These are phyloP conservation scores for Redunca redunca DNA, from an alignment of 2,113 vertebrate genomes.

Conservation along the genomic window DNA sequence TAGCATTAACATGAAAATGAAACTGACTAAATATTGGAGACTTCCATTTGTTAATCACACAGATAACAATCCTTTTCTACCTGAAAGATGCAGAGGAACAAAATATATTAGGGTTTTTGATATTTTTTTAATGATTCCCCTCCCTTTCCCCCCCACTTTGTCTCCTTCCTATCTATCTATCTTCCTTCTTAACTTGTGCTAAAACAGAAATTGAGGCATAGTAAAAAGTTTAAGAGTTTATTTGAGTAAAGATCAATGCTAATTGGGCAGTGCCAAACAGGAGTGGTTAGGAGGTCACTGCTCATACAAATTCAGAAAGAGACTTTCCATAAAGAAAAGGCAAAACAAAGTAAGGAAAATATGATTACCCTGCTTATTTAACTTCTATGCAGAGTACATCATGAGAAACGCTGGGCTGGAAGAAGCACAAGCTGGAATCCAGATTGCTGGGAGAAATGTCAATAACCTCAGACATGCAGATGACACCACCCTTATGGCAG, in stretches of 20 bases:
- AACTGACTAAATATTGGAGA: not conserved
- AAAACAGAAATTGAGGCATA: not conserved
- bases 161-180: not conserved
- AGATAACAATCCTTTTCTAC: not conserved
- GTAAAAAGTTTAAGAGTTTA: not conserved
- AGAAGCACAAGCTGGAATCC: too few relatives aligned
- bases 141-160: accelerated
- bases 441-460: too few relatives aligned
- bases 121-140: not conserved
- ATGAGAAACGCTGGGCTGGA: too few relatives aligned
- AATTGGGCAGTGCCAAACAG: not conserved
- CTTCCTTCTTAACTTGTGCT: not conserved
- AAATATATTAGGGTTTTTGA: not conserved
- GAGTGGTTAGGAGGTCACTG: not conserved
- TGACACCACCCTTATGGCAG: too few relatives aligned
- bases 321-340: not conserved
- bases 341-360: not conserved
- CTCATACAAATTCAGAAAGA: not conserved
- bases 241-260: not conserved
- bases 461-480: too few relatives aligned
- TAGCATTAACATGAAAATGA: conserved; percentile 55
- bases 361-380: not conserved
- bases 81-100: not conserved
- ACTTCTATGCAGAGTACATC: too few relatives aligned
- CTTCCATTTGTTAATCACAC: not conserved